Conservation (phyloP, 2,797 vertebrate species). For the Lagorchestes hirsutus region DNA sequence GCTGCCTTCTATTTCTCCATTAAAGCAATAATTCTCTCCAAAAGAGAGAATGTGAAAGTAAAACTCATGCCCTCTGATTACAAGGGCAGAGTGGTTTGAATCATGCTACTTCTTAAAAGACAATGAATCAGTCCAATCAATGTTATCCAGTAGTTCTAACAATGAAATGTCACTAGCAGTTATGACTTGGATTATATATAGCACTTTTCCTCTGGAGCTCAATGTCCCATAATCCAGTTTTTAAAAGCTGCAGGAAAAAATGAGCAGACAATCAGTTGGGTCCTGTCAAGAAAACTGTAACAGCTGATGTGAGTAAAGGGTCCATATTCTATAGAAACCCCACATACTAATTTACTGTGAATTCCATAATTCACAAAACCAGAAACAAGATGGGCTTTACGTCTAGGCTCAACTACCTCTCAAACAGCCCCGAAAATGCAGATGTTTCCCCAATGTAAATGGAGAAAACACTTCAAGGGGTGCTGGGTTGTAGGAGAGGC, state of each 20-base stretch:
- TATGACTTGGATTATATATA: constrained; percentile 8
- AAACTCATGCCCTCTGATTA: constrained; percentile 51
- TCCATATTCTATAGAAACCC: constrained; percentile 35
- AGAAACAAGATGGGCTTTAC: not conserved
- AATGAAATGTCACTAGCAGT: constrained; percentile 32
- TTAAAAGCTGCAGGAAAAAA: not conserved
- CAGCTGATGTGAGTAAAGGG: not conserved
- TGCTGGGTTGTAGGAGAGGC: not conserved
- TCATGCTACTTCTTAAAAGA: constrained; percentile 26
- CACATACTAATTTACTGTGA: not conserved
- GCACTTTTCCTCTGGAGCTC: constrained; percentile 28
- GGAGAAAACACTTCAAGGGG: not conserved
- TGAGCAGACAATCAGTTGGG: not conserved
- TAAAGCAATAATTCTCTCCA: constrained; percentile 46
- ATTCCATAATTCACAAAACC: not conserved
- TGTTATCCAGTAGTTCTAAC: constrained; percentile 26
- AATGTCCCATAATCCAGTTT: constrained; percentile 30
- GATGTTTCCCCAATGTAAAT: not conserved
- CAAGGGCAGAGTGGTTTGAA: constrained; percentile 27
- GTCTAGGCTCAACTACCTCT: not conserved
- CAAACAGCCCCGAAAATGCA: not conserved
- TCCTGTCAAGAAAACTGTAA: constrained; percentile 23
- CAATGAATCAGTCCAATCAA: constrained; percentile 48
- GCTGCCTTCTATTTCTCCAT: constrained; percentile 54
- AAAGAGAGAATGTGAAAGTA: constrained; percentile 52